phyloP scores from a whole-genome alignment of 1,140 invertebrate species.

The Lepidurus arcticus region DNA sequence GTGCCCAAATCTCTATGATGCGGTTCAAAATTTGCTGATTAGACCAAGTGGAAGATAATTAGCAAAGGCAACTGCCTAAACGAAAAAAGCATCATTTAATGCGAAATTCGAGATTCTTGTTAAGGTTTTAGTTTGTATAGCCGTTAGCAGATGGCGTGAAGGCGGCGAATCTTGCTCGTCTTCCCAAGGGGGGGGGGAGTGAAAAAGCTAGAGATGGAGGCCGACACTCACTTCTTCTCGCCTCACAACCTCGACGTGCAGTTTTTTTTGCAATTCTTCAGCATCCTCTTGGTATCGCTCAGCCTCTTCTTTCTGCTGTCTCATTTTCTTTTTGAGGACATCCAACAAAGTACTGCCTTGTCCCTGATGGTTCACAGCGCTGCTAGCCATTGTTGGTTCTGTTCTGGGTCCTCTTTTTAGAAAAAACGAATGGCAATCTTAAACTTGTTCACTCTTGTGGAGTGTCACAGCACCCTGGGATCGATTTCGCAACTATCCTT shows the following conservation, averaged over 20 bases:
- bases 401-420: not conserved
- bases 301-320: conserved; percentile 94
- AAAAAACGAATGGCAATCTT: too few relatives aligned
- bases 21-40: too few relatives aligned
- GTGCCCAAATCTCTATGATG: not conserved
- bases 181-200: not conserved
- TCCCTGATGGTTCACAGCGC: conserved; percentile 17
- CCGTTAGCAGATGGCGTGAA: not conserved
- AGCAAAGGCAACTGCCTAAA: not conserved
- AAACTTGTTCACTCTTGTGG: not conserved
- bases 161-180: not conserved
- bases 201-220: conserved; percentile 20
- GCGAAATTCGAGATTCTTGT: not conserved
- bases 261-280: conserved; percentile 76
- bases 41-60: too few relatives aligned
- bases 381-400: conserved; percentile 7
- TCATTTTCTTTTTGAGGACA: conserved; percentile 99
- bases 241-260: conserved; percentile 82
- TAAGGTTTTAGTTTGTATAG: not conserved
- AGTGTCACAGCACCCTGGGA: not conserved
- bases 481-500: too few relatives aligned
- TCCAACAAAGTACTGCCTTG: conserved; percentile 81
- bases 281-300: conserved; percentile 94
- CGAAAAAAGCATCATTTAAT: not conserved
- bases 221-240: conserved; percentile 82